Percentiles rank a stretch among this genome's conserved stretches.
These are phyloP conservation scores for Ploceus nigricollis DNA, from an alignment of 2,113 vertebrate genomes.

Conservation along the genomic window DNA sequence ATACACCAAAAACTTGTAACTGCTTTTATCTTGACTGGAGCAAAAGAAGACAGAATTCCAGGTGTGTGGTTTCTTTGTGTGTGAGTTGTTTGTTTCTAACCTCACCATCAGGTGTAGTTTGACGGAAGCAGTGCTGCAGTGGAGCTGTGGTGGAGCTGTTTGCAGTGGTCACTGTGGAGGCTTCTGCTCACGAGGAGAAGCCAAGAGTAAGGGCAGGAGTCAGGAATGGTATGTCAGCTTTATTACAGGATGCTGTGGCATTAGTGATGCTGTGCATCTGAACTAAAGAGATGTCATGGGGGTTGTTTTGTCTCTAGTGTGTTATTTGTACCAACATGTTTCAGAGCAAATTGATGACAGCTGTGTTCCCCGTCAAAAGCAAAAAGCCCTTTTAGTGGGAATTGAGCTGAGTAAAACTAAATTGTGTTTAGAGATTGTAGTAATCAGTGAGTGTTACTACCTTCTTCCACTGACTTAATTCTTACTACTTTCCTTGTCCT, in stretches of 20 bases:
- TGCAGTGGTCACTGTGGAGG: neutral
- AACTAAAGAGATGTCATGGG: rapidly evolving
- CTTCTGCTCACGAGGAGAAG: neutral
- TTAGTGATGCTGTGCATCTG: neutral
- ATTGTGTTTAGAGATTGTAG: neutral
- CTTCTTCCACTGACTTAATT: neutral
- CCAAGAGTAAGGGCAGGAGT: neutral
- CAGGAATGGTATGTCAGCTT: neutral
- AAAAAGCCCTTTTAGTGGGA: neutral
- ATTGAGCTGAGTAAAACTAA: neutral
- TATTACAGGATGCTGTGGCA: neutral
- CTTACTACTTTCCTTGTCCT: neutral
- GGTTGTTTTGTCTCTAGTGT: neutral
- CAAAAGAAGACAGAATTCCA: neutral
- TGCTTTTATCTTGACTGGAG: neutral
- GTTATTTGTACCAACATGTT: rapidly evolving
- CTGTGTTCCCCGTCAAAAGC: neutral
- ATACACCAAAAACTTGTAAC: neutral
- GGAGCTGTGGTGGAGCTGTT: neutral
- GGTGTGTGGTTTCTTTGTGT: neutral
- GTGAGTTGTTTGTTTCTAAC: neutral
- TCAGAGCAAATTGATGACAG: neutral
- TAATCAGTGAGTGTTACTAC: neutral
- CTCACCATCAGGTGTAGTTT: neutral
- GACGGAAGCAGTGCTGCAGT: neutral